Evolutionary conservation across 92 coral and sea anemone genomes (phyloP).

Genomic region (Ricordea florida): DNA sequence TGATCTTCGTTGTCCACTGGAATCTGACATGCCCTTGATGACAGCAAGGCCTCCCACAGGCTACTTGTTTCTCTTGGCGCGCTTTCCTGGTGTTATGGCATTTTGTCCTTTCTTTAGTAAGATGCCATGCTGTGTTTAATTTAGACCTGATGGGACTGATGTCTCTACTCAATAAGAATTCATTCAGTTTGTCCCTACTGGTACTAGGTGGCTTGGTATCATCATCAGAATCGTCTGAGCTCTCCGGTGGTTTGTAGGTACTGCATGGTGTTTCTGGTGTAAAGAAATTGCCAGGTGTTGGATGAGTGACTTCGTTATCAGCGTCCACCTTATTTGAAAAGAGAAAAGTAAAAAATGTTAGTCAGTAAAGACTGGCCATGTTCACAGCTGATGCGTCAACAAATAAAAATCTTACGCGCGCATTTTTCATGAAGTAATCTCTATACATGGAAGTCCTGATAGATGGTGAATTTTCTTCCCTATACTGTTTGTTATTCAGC

Average conservation of each 20-base stretch:
- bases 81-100: constrained; percentile 39
- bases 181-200: constrained; percentile 25
- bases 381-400: not conserved
- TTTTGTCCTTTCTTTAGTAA: constrained; percentile 27
- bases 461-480: too few relatives aligned
- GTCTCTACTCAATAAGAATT: constrained; percentile 30
- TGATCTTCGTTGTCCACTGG: constrained; percentile 6
- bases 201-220: constrained; percentile 8
- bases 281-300: constrained; percentile 21
- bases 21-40: constrained; percentile 27
- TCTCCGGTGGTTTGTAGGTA: constrained; percentile 25
- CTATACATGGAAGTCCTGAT: too few relatives aligned
- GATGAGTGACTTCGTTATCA: constrained; percentile 6
- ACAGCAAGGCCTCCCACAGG: constrained; percentile 39
- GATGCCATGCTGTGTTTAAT: constrained; percentile 33
- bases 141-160: constrained; percentile 47
- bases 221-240: constrained; percentile 29
- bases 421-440: too few relatives aligned
- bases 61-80: constrained; percentile 23
- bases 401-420: too few relatives aligned
- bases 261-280: constrained; percentile 33
- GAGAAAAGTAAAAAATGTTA: not conserved
- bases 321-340: constrained; percentile 30
- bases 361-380: not conserved
- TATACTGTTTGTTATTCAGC: too few relatives aligned